Percentiles rank a stretch among this genome's conserved stretches.
These are phyloP conservation scores for Ricordea florida DNA, from an alignment of 92 coral and sea anemone genomes.

Conservation along the genomic window DNA sequence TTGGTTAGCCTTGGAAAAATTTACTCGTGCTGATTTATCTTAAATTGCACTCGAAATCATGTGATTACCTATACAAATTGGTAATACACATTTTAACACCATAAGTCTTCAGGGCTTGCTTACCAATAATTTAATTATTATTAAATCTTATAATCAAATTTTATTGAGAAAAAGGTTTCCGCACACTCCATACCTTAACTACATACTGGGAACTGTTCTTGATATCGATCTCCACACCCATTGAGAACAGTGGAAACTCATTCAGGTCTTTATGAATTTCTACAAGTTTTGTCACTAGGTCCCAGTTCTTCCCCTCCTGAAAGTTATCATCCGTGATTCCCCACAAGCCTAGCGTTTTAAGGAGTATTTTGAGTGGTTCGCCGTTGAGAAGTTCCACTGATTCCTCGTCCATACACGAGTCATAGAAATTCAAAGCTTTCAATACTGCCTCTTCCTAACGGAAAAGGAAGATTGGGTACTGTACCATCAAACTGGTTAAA, in stretches of 20 bases:
- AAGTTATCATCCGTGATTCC: constrained; percentile 77
- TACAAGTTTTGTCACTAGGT: constrained; percentile 55
- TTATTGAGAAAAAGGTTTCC: background rate
- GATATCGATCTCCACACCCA: constrained; percentile 49
- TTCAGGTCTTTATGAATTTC: constrained; percentile 63
- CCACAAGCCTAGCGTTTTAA: constrained; percentile 81
- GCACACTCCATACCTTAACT: constrained; percentile 42
- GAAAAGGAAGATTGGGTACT: background rate
- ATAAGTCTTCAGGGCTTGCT: no score
- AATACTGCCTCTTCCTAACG: constrained; percentile 82
- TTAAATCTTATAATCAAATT: no score
- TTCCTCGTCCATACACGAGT: constrained; percentile 74
- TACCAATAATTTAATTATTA: no score
- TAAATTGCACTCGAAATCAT: no score
- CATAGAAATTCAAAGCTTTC: constrained; percentile 82
- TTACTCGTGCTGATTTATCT: no score
- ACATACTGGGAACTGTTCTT: constrained; percentile 68
- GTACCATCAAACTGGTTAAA: background rate
- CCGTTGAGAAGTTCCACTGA: constrained; percentile 68
- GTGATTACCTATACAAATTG: no score
- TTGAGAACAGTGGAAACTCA: constrained; percentile 46
- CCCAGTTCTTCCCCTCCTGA: constrained; percentile 71
- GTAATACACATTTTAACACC: no score
- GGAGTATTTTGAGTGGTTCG: constrained; percentile 53
- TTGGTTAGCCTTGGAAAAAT: no score